A percentile compares a stretch with the other conserved stretches of the same genome.
Evolutionary conservation across 2,888 invertebrate species (phyloP).

Genomic region (Agrotis ipsilon): DNA sequence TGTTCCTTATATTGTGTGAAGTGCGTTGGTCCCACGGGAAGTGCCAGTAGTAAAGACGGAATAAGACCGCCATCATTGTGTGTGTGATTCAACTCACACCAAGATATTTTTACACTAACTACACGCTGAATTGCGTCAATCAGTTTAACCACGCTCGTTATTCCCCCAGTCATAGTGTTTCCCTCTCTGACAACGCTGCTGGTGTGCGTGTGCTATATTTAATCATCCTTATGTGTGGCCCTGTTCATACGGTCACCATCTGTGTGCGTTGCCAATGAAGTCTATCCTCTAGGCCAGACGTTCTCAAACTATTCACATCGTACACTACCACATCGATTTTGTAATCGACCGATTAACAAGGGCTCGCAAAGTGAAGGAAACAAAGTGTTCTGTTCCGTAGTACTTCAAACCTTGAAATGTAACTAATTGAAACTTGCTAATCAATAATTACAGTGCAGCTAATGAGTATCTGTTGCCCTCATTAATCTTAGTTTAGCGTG

Average conservation of each 20-base stretch:
- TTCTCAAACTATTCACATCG: conserved; percentile 79
- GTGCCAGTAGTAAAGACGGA: conserved; percentile 86
- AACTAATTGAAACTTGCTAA: conserved; percentile 73
- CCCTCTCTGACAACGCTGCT: conserved; percentile 68
- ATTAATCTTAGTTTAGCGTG: conserved; percentile 64
- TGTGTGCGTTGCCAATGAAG: conserved; percentile 88
- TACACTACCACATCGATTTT: conserved; percentile 14
- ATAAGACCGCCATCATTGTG: conserved; percentile 83
- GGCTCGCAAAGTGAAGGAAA: conserved; percentile 45
- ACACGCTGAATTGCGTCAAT: conserved; percentile 87
- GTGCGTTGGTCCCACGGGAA: conserved; percentile 89
- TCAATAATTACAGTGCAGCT: conserved; percentile 70
- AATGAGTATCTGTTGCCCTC: conserved; percentile 73
- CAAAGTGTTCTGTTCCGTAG: conserved; percentile 56
- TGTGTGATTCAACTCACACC: conserved; percentile 72
- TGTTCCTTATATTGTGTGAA: conserved; percentile 79
- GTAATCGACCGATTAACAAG: conserved; percentile 47
- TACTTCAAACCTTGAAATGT: conserved; percentile 70
- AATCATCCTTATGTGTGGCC: conserved; percentile 84
- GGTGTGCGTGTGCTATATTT: conserved; percentile 88
- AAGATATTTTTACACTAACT: conserved; percentile 60
- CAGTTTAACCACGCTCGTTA: conserved; percentile 82
- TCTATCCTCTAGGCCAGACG: conserved; percentile 81
- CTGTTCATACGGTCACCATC: conserved; percentile 84
- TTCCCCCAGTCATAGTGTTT: conserved; percentile 83